Evolutionary conservation across 2,888 invertebrate genomes (phyloP), one percentile per base, ranked within the genome.

Genomic region (Aphidoletes aphidimyza): DNA sequence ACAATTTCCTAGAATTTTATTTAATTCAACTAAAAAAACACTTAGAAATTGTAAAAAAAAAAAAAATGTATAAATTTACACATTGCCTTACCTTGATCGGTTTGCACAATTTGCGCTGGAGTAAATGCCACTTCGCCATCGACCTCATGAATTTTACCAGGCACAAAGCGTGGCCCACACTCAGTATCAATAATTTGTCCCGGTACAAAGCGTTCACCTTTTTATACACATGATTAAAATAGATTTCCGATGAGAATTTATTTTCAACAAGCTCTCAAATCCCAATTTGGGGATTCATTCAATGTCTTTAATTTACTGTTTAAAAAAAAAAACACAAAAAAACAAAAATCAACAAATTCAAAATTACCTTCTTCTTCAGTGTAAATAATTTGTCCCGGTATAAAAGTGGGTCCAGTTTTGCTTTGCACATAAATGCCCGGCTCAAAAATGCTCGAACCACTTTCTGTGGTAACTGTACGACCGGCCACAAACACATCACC

Each of bases 391-490:
- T 95, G 94, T 39, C 95, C 95, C 0, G 95, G 95, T 87, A 95
- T 94, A 87, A 95, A 94, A 0, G 94, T 94, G 0, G 94, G 94
- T 0, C 95, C 95, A 42, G 93, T 93, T 88, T 94, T 93, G 0
- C 94, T 94, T 89, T 94, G 93, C 84, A 94, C 93, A 85, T 94
- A 94, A 89, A 95, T 94, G 17, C 95, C 95, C 0, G 95, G 95
- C n/a, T 94, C 94, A 87, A 95, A 95, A 22, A 39, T 39, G 86
- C 93, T 92, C 26, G 93, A 93, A 0, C 94, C 95, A 86, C 94
- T 93, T 84, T 92, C 92, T 0, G 93, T 94, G 85, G 93, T 92
- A 86, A 94, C 91, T 0, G 94, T 94, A 90, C 95, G 94, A 9
- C 95, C 95, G 0, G 95, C 93, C 0, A 92, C 94, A 88, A 95